These are phyloP conservation scores for Anthonomus grandis DNA, from an alignment of 1,140 invertebrate genomes.

Conservation along the genomic window DNA sequence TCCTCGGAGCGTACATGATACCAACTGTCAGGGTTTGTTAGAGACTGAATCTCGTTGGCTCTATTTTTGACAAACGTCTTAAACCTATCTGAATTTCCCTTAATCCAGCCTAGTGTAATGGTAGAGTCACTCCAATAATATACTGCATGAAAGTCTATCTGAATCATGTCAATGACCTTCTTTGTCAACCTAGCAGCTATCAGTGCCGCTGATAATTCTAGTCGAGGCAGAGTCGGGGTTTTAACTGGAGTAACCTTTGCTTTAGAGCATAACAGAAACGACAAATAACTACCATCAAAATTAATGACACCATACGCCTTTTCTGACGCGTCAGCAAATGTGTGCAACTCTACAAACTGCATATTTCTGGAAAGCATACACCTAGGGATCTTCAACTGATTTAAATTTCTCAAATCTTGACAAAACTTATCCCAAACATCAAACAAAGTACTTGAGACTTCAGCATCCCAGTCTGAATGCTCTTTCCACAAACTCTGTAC, in stretches of 20 bases:
- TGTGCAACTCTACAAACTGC: constrained; percentile 5
- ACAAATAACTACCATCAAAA: not conserved
- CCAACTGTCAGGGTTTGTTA: not conserved
- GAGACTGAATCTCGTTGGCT: constrained; percentile 1
- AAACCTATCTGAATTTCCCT: not conserved
- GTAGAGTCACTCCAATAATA: constrained; percentile 18
- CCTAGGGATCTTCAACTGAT: not conserved
- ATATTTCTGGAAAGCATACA: not conserved
- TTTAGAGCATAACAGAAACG: constrained; percentile 32
- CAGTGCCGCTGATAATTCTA: constrained; percentile 37
- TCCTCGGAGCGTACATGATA: constrained; percentile 5
- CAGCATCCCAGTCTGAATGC: constrained; percentile 44
- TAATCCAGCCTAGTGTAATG: constrained; percentile 18
- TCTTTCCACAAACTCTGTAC: constrained; percentile 42
- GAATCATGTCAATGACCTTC: not conserved
- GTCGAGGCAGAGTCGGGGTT: constrained; percentile 32
- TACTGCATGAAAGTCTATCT: constrained; percentile 1
- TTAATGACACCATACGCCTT: constrained; percentile 26
- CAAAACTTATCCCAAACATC: constrained; percentile 8
- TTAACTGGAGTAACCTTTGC: constrained; percentile 39
- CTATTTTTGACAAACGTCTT: constrained; percentile 17
- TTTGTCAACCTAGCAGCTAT: constrained; percentile 25
- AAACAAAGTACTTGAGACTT: constrained; percentile 30
- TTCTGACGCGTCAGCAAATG: constrained; percentile 37
- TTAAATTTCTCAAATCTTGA: not conserved